These are phyloP conservation scores for Aphelenchoides besseyi DNA, from an alignment of 1,140 invertebrate genomes.

Conservation along the genomic window DNA sequence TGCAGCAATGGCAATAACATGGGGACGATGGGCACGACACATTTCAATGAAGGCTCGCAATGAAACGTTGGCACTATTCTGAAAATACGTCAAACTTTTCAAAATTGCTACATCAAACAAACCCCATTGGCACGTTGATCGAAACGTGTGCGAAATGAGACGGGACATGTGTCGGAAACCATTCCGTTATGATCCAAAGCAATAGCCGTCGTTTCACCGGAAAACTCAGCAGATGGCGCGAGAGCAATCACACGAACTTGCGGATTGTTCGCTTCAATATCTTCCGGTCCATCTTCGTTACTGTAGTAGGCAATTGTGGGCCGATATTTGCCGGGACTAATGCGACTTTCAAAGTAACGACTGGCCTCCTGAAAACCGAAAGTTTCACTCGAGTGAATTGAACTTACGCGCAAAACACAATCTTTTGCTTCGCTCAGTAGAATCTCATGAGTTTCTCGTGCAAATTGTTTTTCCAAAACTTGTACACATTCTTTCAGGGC, in stretches of 20 bases:
- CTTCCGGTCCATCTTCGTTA: slow-evolving; percentile 71
- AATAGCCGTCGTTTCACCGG: slow-evolving; percentile 82
- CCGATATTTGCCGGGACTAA: slow-evolving; percentile 30
- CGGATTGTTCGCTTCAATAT: slow-evolving; percentile 73
- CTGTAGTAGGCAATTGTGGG: slow-evolving; percentile 43
- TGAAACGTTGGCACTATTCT: slow-evolving; percentile 10
- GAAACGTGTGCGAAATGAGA: slow-evolving; percentile 9
- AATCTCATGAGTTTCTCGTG: slow-evolving; percentile 78
- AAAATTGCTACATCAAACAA: background rate
- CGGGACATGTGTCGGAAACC: slow-evolving; percentile 2
- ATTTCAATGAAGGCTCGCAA: slow-evolving; percentile 14
- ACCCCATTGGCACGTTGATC: background rate
- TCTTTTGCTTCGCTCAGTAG: slow-evolving; percentile 84
- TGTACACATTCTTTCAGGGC: slow-evolving; percentile 83
- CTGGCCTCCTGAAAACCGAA: slow-evolving; percentile 35
- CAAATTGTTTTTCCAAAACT: slow-evolving; percentile 82
- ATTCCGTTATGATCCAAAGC: slow-evolving; percentile 80
- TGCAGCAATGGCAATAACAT: slow-evolving; percentile 83
- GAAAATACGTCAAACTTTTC: background rate
- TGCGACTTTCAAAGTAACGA: background rate
- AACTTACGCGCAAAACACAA: slow-evolving; percentile 71
- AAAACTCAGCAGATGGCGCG: slow-evolving; percentile 79
- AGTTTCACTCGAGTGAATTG: slow-evolving; percentile 1
- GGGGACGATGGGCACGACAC: slow-evolving; percentile 69
- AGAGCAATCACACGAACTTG: slow-evolving; percentile 82